Conservation (phyloP, 2,113 vertebrate species). For the Burhinus oedicnemus region DNA sequence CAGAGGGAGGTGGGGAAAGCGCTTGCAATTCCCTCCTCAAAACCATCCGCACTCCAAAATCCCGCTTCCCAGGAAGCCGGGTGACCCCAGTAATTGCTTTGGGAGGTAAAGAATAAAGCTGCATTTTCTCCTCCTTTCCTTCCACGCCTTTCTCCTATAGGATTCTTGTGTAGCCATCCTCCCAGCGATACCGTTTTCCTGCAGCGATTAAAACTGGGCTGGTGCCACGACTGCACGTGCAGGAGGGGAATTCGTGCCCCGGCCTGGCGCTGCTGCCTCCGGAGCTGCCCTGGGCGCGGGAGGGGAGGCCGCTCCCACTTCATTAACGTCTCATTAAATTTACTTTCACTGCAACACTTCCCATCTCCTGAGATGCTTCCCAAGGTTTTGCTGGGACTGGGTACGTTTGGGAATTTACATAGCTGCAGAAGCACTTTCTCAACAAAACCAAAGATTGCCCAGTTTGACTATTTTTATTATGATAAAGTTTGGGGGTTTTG, state of each 20-base stretch:
- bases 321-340: background rate
- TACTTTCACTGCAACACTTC: background rate
- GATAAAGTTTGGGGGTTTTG: background rate
- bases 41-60: background rate
- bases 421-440: background rate
- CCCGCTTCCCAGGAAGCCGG: background rate
- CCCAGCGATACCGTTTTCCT: background rate
- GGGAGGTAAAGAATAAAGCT: background rate
- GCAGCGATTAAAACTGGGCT: background rate
- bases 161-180: background rate
- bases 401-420: background rate
- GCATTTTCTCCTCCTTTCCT: background rate
- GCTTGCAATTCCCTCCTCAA: background rate
- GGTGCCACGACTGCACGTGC: background rate
- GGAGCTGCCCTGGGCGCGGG: fast-evolving
- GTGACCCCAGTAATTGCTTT: background rate
- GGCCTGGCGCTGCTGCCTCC: fast-evolving
- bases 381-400: background rate
- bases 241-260: background rate
- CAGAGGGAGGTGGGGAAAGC: background rate
- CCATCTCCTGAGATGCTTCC: background rate
- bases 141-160: background rate
- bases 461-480: background rate
- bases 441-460: background rate
- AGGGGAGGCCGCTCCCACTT: fast-evolving